These are phyloP conservation scores for Cladopsammia gracilis DNA, from an alignment of 64 coral and sea anemone species.

Conservation along the genomic window DNA sequence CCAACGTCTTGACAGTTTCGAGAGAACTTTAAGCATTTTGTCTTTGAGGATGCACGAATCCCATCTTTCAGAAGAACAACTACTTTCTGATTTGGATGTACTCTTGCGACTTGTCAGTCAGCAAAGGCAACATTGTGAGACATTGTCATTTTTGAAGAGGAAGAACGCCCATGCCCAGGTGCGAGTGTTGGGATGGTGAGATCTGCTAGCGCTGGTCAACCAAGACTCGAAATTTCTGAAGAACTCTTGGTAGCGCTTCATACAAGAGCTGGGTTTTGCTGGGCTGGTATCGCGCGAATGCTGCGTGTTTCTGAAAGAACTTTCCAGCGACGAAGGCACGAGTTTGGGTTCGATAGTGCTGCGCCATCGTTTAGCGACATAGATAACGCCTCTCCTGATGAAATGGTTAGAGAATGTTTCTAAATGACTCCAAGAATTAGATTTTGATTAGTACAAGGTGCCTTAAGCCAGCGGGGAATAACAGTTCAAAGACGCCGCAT, in stretches of 20 bases:
- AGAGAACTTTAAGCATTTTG: slow-evolving; percentile 19
- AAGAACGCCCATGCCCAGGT: no score
- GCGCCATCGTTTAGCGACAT: neutral
- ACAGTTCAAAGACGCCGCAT: slow-evolving; percentile 9
- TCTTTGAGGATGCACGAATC: no score
- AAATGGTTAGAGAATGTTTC: slow-evolving; percentile 11
- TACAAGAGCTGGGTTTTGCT: no score
- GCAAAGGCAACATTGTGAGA: slow-evolving; percentile 33
- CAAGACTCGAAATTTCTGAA: no score
- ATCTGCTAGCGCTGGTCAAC: no score
- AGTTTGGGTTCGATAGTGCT: neutral
- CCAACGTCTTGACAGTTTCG: slow-evolving; percentile 1
- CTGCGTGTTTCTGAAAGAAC: slow-evolving; percentile 43
- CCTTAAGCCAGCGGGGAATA: slow-evolving; percentile 10
- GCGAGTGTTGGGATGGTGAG: no score
- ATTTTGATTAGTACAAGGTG: slow-evolving; percentile 19
- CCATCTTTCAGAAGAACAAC: no score
- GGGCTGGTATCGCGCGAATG: no score
- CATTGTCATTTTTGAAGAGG: neutral
- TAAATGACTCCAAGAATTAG: slow-evolving; percentile 16
- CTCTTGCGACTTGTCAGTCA: neutral
- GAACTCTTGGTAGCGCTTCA: no score
- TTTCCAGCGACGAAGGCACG: slow-evolving; percentile 7
- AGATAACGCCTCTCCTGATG: neutral
- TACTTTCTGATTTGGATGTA: neutral